Percentiles rank a stretch among this genome's conserved stretches.
Evolutionary conservation across 2,888 invertebrate species (phyloP).

Genomic region (Platypus cylindrus): DNA sequence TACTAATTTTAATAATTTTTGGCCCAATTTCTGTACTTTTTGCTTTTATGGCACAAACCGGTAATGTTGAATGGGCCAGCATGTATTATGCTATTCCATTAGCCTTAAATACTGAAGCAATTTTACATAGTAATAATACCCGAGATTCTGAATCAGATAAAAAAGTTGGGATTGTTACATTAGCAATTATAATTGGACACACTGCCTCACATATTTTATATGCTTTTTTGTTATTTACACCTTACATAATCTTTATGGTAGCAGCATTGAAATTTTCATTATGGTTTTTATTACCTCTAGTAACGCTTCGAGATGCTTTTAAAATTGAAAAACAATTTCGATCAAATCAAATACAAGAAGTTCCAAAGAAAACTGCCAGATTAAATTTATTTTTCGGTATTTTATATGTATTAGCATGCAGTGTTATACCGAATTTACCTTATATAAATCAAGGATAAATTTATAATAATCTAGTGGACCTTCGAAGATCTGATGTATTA

Average conservation of each 20-base stretch:
- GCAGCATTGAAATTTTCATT: slow-evolving; percentile 70
- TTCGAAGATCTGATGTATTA: too few relatives aligned
- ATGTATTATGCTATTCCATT: slow-evolving; percentile 89
- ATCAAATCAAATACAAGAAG: slow-evolving; percentile 60
- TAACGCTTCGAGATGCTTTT: slow-evolving; percentile 81
- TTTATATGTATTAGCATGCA: slow-evolving; percentile 74
- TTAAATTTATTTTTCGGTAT: slow-evolving; percentile 85
- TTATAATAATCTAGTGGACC: slow-evolving; percentile 17
- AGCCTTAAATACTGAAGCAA: slow-evolving; percentile 89
- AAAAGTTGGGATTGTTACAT: slow-evolving; percentile 82
- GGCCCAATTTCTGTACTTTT: slow-evolving; percentile 90
- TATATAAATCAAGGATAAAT: slow-evolving; percentile 38
- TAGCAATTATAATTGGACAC: slow-evolving; percentile 87
- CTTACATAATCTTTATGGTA: slow-evolving; percentile 81
- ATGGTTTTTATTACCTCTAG: slow-evolving; percentile 80
- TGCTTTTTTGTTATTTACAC: slow-evolving; percentile 78
- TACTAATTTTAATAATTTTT: slow-evolving; percentile 82
- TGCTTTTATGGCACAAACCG: slow-evolving; percentile 87
- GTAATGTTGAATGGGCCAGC: slow-evolving; percentile 78
- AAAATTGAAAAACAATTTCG: slow-evolving; percentile 82
- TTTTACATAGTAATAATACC: slow-evolving; percentile 90
- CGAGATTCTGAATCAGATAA: slow-evolving; percentile 80
- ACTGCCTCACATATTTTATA: slow-evolving; percentile 85
- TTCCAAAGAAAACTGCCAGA: slow-evolving; percentile 81
- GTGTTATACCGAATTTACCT: slow-evolving; percentile 53